Conservation (phyloP, 2,888 invertebrate species). For the Ennomos quercinarius region DNA sequence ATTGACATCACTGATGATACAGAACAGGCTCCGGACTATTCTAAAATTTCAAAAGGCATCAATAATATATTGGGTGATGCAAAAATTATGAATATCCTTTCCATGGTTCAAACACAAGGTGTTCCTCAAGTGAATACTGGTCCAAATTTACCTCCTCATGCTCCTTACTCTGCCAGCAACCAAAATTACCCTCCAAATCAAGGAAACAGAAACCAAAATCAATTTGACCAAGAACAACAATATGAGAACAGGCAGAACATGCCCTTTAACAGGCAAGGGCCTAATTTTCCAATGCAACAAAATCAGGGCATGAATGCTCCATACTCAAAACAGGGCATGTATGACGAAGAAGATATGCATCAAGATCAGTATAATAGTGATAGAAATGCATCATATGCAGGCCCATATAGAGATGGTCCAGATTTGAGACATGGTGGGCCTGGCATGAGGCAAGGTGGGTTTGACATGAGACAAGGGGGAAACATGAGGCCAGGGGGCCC, state of each 20-base stretch:
- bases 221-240: constrained; percentile 50
- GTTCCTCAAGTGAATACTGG: constrained; percentile 28
- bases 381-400: constrained; percentile 9
- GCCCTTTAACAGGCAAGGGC: constrained; percentile 47
- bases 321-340: constrained; percentile 46
- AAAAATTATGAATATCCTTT: constrained; percentile 86
- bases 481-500: constrained; percentile 36
- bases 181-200: constrained; percentile 43
- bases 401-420: constrained; percentile 11
- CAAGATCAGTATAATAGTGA: constrained; percentile 6
- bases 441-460: constrained; percentile 11
- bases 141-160: constrained; percentile 21
- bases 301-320: constrained; percentile 45
- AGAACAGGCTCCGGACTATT: constrained; percentile 75
- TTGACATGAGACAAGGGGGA: constrained; percentile 40
- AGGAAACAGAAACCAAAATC: constrained; percentile 53
- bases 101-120: constrained; percentile 63
- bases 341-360: constrained; percentile 34
- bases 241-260: constrained; percentile 53
- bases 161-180: constrained; percentile 30
- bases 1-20: constrained; percentile 67
- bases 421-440: constrained; percentile 15
- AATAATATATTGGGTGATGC: constrained; percentile 87
- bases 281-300: constrained; percentile 46
- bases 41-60: constrained; percentile 87